A percentile compares a stretch with the other conserved stretches of the same genome.
phyloP scores from a whole-genome alignment of 2,888 invertebrate species.

The Ormia ochracea region DNA sequence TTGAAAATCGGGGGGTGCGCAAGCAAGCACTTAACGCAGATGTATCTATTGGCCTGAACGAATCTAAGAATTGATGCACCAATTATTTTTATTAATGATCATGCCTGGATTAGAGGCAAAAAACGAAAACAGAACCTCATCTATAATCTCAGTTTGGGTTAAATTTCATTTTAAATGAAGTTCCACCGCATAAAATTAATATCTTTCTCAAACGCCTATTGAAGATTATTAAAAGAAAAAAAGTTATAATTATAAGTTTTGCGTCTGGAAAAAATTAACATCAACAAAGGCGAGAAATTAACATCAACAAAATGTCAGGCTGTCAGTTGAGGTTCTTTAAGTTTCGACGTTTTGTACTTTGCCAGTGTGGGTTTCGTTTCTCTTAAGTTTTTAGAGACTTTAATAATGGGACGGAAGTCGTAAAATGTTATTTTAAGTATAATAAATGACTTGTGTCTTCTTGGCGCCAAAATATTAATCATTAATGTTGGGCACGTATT shows the following conservation, averaged over 20 bases:
- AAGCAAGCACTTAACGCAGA: slow-evolving; percentile 13
- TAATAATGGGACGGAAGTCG: slow-evolving; percentile 49
- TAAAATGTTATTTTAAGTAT: slow-evolving; percentile 47
- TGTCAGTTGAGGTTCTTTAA: slow-evolving; percentile 50
- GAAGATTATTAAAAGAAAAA: background rate
- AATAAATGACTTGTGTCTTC: slow-evolving; percentile 65
- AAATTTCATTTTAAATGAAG: slow-evolving; percentile 18
- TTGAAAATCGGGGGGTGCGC: slow-evolving; percentile 20
- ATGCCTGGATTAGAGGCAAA: slow-evolving; percentile 43
- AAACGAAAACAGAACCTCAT: slow-evolving; percentile 14
- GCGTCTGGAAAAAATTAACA: slow-evolving; percentile 41
- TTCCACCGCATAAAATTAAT: slow-evolving; percentile 9
- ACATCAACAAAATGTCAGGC: slow-evolving; percentile 65
- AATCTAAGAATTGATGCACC: slow-evolving; percentile 30
- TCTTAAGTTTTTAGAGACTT: background rate
- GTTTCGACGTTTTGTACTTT: slow-evolving; percentile 24
- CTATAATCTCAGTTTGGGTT: slow-evolving; percentile 21
- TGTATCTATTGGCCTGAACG: slow-evolving; percentile 27
- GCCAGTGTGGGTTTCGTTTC: background rate
- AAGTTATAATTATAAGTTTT: slow-evolving; percentile 46
- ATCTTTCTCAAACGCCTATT: slow-evolving; percentile 14
- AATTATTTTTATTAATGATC: slow-evolving; percentile 61
- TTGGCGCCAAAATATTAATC: slow-evolving; percentile 70
- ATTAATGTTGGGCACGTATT: slow-evolving; percentile 67
- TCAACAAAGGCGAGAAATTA: slow-evolving; percentile 62